These are phyloP conservation scores for Pristionchus arcanus DNA, from an alignment of 2,888 invertebrate species.

Conservation along the genomic window DNA sequence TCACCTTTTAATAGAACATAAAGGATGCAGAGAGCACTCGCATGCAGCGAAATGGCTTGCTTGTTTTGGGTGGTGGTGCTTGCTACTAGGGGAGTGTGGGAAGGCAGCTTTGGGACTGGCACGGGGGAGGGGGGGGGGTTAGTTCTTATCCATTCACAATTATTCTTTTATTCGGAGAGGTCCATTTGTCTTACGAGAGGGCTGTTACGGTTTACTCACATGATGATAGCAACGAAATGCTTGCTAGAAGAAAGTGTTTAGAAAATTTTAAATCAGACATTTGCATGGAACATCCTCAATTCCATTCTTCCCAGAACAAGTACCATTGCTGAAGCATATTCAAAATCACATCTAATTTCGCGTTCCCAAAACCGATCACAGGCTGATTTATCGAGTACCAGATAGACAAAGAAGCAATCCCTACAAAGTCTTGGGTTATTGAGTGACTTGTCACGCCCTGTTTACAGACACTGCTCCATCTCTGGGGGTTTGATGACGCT, in stretches of 20 bases:
- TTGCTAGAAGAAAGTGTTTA: too few relatives aligned
- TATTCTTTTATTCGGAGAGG: background rate
- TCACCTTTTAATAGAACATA: background rate
- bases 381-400: too few relatives aligned
- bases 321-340: background rate
- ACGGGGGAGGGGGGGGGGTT: too few relatives aligned
- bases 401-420: too few relatives aligned
- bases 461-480: background rate
- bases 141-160: background rate
- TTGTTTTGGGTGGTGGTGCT: conserved; percentile 11
- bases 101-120: conserved; percentile 26
- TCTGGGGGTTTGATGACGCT: background rate
- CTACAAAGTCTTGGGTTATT: too few relatives aligned
- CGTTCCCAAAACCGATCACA: too few relatives aligned
- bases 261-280: too few relatives aligned
- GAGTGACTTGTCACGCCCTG: background rate
- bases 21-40: background rate
- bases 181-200: too few relatives aligned
- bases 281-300: too few relatives aligned
- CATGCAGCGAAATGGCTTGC: conserved; percentile 9
- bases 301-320: background rate
- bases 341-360: background rate
- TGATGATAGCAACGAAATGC: too few relatives aligned
- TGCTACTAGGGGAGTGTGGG: background rate
- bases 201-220: too few relatives aligned